Base-by-base conservation (phyloP, 2,113 vertebrate genomes). In the Melanostigma gelatinosum region DNA sequence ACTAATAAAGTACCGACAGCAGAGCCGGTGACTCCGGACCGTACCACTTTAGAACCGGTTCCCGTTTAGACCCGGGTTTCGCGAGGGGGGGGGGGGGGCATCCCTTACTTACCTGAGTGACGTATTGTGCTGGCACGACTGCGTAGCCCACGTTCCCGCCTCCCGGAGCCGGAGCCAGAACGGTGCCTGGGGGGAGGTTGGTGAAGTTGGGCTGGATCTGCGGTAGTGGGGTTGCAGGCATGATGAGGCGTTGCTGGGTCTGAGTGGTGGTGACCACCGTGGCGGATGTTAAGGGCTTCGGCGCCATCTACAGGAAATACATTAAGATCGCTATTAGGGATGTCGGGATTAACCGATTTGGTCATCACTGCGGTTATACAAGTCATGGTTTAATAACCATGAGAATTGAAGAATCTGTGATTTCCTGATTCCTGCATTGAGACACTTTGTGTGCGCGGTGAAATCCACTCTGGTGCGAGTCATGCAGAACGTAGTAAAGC, bases 161-260 rank as follows among this genome's bases (percentile, higher is more conserved):
- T 8, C 97, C 98, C 0, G 97, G 97, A 6, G 97, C 98, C 0
- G 97, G 96, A 1, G 98, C 94, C 84, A 99, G 93, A 24, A 99
- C 96, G 1, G 98, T 99, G 77, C 98, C 98, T 0, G 97, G 97
- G 0, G 98, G 97, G 18, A 99, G 96, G 92, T 96, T 99, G 55
- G 98, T 97, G 88, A 99, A 97, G 93, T 97, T 99, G 73, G 98
- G 98, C 87, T 99, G 98, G 79, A 99, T 98, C 89, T 98, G 98
- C 38, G 97, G 97, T 70, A 99, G 95, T 29, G 97, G 96, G 1
- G 98, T 97, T 27, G 98, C 98, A 34, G 98, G 98, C 98, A 99
- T 99, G 89, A 99, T 99, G 34, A 99, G 97, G 42, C 98, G 95
- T 61, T 99, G 98, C 80, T 98, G 98, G 8, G 96, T 96, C 89